Conservation (phyloP, 2,113 vertebrate species). For the Gulo gulo region DNA sequence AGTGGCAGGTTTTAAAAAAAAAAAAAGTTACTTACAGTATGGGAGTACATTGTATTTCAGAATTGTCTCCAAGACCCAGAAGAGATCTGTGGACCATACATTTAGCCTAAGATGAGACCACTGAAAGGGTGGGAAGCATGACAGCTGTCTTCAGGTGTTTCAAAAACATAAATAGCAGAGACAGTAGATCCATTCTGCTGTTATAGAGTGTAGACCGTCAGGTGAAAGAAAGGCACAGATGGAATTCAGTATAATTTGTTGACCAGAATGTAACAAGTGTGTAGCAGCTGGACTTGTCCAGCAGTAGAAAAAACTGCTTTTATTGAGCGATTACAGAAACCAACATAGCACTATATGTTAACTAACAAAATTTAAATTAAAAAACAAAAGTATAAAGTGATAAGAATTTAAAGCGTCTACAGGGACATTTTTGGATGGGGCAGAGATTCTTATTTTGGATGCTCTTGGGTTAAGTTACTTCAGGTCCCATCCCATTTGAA, state of each 20-base stretch:
- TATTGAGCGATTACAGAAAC: not conserved
- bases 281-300: not conserved
- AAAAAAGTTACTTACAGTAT: not conserved
- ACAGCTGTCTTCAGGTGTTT: not conserved
- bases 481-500: slow-evolving; percentile 44
- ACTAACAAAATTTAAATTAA: not conserved
- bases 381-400: not conserved
- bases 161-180: not conserved
- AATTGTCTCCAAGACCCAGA: not conserved
- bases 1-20: not conserved
- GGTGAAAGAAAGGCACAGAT: not conserved
- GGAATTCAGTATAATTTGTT: slow-evolving; percentile 8
- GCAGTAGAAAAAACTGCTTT: not conserved
- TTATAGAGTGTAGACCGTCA: not conserved
- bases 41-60: not conserved
- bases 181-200: not conserved
- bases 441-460: slow-evolving; percentile 24
- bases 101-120: not conserved
- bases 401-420: slow-evolving; percentile 19
- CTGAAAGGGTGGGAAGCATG: not conserved
- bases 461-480: slow-evolving; percentile 22
- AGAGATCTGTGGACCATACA: slow-evolving; percentile 1
- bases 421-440: not conserved
- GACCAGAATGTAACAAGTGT: not conserved
- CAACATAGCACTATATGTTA: not conserved